A percentile compares a stretch with the other conserved stretches of the same genome.
These are phyloP conservation scores for Lumbricus terrestris DNA, from an alignment of 2,888 invertebrate genomes.

Conservation along the genomic window DNA sequence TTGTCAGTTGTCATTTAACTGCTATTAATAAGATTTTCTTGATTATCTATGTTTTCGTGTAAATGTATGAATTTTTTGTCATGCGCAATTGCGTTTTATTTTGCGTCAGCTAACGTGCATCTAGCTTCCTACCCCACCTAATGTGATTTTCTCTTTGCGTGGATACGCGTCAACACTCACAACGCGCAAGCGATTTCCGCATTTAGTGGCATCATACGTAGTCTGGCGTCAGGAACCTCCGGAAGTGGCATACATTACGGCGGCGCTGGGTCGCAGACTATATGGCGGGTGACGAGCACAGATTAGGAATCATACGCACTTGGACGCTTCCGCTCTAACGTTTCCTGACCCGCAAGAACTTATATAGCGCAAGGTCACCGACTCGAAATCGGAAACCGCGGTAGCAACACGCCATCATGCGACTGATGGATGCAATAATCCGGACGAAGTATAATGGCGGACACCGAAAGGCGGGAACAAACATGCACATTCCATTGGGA, in stretches of 20 bases:
- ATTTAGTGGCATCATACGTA: not conserved
- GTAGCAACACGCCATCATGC: not conserved
- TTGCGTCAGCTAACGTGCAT: not conserved
- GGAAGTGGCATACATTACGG: not conserved
- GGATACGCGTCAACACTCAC: not conserved
- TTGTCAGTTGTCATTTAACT: too few species aligned
- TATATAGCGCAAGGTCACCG: not conserved
- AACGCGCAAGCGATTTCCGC: not conserved
- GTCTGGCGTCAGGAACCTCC: not conserved
- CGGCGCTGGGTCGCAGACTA: not conserved
- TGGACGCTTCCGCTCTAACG: not conserved
- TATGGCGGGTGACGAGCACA: not conserved
- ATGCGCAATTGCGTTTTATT: too few species aligned
- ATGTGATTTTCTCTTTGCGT: not conserved
- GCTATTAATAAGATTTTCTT: too few species aligned
- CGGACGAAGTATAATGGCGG: not conserved
- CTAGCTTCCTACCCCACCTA: not conserved
- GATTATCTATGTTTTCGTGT: too few species aligned
- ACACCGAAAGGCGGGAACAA: not conserved
- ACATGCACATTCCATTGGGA: not conserved
- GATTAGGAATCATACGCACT: not conserved
- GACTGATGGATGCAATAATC: not conserved
- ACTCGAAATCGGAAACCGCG: not conserved
- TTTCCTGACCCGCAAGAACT: not conserved
- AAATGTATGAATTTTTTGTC: too few species aligned